These are phyloP conservation scores for Acrocyrtus sp. DNA, from an alignment of 2,888 invertebrate genomes.

Conservation along the genomic window DNA sequence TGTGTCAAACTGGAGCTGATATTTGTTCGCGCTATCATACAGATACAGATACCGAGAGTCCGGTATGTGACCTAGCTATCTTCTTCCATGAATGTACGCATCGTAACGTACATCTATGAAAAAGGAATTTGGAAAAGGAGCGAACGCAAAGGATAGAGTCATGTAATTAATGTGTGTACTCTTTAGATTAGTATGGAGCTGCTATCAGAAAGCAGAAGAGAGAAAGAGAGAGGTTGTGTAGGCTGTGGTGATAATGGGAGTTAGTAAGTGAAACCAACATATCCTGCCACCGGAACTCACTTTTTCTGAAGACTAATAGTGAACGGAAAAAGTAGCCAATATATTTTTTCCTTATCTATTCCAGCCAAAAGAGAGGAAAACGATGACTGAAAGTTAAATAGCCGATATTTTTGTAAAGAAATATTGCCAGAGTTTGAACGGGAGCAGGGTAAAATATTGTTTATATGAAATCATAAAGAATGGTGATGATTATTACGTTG, in stretches of 20 bases:
- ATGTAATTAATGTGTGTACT: conserved; percentile 50
- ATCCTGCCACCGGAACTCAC: conserved; percentile 51
- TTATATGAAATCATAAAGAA: not conserved
- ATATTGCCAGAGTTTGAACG: not conserved
- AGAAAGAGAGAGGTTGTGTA: not conserved
- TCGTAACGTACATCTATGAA: too few species aligned
- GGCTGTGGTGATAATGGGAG: conserved; percentile 2
- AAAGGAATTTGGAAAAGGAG: too few species aligned
- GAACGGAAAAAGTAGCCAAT: conserved; percentile 47
- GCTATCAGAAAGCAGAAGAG: conserved; percentile 27
- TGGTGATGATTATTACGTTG: not conserved
- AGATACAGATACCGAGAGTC: too few species aligned
- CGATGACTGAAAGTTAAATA: not conserved
- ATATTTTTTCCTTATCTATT: conserved; percentile 46
- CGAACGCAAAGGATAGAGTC: conserved; percentile 8
- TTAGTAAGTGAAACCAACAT: conserved; percentile 46
- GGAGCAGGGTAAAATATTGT: too few species aligned
- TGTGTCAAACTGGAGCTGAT: too few species aligned
- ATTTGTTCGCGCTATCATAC: too few species aligned
- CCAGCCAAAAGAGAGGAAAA: conserved; percentile 16
- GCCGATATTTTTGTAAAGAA: too few species aligned
- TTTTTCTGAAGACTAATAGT: conserved; percentile 42
- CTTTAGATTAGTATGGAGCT: conserved; percentile 40
- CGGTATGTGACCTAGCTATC: too few species aligned
- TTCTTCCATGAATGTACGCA: too few species aligned